A percentile compares a stretch with the other conserved stretches of the same genome.
phyloP scores from a whole-genome alignment of 1,140 invertebrate species.

The Diuraphis noxia region DNA sequence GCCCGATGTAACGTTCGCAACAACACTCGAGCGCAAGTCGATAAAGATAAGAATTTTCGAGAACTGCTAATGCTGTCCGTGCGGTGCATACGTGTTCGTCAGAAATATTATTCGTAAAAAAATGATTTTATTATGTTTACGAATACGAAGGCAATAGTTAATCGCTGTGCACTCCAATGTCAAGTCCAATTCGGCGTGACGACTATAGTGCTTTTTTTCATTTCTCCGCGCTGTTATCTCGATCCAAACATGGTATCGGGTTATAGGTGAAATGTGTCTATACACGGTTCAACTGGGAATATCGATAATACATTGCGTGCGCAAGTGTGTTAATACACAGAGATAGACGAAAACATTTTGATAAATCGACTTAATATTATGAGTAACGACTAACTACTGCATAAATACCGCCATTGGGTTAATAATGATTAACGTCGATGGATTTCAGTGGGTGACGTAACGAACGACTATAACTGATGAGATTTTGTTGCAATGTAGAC shows the following conservation, averaged over 20 bases:
- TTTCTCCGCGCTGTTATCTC: not conserved
- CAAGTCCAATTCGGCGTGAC: constrained; percentile 8
- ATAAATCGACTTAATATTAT: not conserved
- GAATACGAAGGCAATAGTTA: not conserved
- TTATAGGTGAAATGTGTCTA: not conserved
- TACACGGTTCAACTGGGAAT: not conserved
- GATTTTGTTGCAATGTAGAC: not conserved
- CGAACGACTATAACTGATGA: not conserved
- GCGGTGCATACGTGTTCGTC: not conserved
- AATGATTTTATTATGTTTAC: not conserved
- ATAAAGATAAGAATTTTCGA: constrained; percentile 8
- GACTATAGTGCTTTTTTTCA: not conserved
- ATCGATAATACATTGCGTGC: not conserved
- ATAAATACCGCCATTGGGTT: not conserved
- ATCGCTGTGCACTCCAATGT: not conserved
- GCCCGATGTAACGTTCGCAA: not conserved
- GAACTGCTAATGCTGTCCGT: not conserved
- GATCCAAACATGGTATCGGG: not conserved
- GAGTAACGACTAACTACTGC: not conserved
- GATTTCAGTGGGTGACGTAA: not conserved
- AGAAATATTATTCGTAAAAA: not conserved
- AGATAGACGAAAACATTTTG: not conserved
- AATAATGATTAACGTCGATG: not conserved
- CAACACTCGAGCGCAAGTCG: constrained; percentile 18
- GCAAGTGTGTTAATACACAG: not conserved